Evolutionary conservation across 2,888 invertebrate genomes (phyloP).

Genomic region (Acanthosepion lycidas): DNA sequence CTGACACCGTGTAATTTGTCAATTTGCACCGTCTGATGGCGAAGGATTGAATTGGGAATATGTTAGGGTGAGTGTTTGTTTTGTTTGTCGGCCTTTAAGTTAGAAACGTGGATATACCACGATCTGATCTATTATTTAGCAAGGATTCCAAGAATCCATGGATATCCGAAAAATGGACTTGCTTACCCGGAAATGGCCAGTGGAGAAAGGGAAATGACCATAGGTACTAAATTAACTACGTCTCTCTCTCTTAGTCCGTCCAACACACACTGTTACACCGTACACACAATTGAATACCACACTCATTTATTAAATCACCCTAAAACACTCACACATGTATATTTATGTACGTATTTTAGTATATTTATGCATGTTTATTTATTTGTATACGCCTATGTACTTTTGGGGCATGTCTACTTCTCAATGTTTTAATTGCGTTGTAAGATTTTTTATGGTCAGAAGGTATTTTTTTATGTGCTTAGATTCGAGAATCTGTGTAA

Average conservation of each 20-base stretch:
- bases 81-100: constrained; percentile 12
- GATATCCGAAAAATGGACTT: neutral
- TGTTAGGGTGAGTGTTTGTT: constrained; percentile 33
- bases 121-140: neutral
- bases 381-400: neutral
- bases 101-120: constrained; percentile 21
- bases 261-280: neutral
- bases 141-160: constrained; percentile 11
- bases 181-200: constrained; percentile 33
- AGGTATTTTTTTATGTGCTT: neutral
- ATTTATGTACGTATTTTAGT: neutral
- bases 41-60: constrained; percentile 22
- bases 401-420: neutral
- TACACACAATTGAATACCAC: constrained; percentile 33
- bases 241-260: constrained; percentile 21
- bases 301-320: neutral
- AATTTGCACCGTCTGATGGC: constrained; percentile 22
- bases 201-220: constrained; percentile 21
- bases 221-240: constrained; percentile 33
- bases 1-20: neutral
- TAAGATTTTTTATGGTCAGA: constrained; percentile 14
- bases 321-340: neutral
- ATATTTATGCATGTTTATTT: neutral
- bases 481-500: neutral
- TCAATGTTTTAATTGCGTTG: neutral